Conservation (phyloP, 2,797 vertebrate genomes). For the Notamacropus eugenii region DNA sequence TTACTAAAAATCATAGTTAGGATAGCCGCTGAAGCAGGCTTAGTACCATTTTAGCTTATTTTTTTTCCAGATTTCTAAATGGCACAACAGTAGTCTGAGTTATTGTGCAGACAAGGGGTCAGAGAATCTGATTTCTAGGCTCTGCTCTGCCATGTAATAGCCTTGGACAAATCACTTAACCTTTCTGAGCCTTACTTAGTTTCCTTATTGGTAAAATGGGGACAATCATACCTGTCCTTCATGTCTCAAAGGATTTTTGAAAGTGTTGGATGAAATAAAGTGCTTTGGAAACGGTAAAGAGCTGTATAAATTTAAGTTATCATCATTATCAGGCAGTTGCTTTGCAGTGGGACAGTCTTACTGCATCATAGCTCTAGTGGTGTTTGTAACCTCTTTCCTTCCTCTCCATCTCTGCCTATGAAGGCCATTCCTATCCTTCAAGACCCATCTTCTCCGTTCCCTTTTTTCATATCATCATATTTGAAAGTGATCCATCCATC, state of each 20-base stretch:
- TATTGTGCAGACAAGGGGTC: neutral
- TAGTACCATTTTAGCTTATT: neutral
- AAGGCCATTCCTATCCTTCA: neutral
- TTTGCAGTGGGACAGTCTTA: neutral
- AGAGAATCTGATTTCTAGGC: neutral
- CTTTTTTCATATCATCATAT: neutral
- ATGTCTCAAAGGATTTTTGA: neutral
- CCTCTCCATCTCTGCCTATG: neutral
- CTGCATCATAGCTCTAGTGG: neutral
- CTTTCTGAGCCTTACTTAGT: neutral
- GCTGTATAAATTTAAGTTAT: neutral
- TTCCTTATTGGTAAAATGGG: neutral
- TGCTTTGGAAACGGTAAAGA: neutral
- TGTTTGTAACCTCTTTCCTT: neutral
- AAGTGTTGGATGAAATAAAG: neutral
- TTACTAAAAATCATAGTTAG: neutral
- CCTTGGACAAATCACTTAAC: neutral
- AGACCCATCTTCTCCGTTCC: neutral
- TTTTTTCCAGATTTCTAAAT: neutral
- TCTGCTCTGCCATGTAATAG: neutral
- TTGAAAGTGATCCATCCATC: neutral
- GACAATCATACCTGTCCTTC: neutral
- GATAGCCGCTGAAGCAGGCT: neutral
- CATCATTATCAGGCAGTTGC: neutral
- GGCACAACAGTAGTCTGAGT: neutral